Evolutionary conservation across 2,797 vertebrate species (phyloP), one percentile per base, ranked within the genome.

Genomic region (Austrolebias charrua): DNA sequence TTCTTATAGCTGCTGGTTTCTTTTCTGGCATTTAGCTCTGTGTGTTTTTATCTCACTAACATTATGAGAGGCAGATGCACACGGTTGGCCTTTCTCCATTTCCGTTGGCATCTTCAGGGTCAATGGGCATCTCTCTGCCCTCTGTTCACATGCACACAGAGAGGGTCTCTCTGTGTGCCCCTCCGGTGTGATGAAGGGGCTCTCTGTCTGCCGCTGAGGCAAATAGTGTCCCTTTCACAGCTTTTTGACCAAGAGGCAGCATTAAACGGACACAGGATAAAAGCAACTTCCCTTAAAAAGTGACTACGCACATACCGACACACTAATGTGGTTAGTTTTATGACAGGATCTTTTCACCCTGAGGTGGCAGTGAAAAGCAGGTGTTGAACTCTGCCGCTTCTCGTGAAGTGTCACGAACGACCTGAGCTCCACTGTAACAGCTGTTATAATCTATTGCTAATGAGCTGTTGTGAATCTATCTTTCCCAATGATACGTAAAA

Each of bases 181-280:
- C 78, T 73, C 83, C 80, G 78, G 77, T 84, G 66, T n/a, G 68
- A 68, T 89, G 82, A 91, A 90, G 81, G 75, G 70, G 40, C 63
- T 74, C 89, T 89, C 88, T 91, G 90, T 90, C 61, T 75, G 72
- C 67, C 20, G 62, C 66, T 45, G 72, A 61, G 61, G 80, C 76
- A 84, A 88, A 91, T 89, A 91, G 89, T 87, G 83, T 89, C 89
- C 63, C 89, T 90, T 91, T 91, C 89, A 91, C 77, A 45, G 67
- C 79, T 80, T 76, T 63, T 61, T 16, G 61, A 76, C 82, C 80
- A 45, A 86, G 84, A 75, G 82, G 77, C 84, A 66, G 69, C 72
- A n/a, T 43, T 55, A 70, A 90, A 82, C 82, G 84, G 88, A 90
- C 85, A 80, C 83, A 76, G 87, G 84, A 90, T 91, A 84, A 90